These are phyloP conservation scores for Drosophila murphyi DNA, from an alignment of 1,140 invertebrate genomes.

Conservation along the genomic window DNA sequence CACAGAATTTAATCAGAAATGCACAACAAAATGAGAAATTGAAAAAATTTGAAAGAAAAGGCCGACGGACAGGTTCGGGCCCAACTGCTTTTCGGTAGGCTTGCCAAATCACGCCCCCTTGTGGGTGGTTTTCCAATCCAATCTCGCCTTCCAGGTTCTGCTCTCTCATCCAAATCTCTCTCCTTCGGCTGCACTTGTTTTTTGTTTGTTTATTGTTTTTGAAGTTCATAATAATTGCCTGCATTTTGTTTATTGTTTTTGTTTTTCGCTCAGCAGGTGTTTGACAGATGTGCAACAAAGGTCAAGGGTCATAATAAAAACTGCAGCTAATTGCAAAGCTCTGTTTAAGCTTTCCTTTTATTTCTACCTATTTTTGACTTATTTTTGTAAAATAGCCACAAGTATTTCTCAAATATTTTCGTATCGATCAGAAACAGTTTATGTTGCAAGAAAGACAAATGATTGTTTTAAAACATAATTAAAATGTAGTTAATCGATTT, in stretches of 20 bases:
- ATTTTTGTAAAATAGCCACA: too few species aligned
- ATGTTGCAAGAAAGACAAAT: too few species aligned
- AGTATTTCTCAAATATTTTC: too few species aligned
- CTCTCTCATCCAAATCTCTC: neutral
- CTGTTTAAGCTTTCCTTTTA: neutral
- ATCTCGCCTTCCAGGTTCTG: neutral
- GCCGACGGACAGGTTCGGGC: neutral
- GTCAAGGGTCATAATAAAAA: neutral
- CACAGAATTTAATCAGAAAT: conserved; percentile 23
- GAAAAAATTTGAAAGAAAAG: neutral
- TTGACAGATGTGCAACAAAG: neutral
- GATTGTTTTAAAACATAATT: too few species aligned
- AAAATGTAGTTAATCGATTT: too few species aligned
- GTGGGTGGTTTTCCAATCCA: conserved; percentile 1
- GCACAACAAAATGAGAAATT: conserved; percentile 1
- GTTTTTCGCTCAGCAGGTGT: neutral
- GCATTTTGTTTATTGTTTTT: neutral
- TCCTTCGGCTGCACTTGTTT: neutral
- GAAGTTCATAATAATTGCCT: neutral
- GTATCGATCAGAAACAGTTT: neutral
- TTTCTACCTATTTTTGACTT: too few species aligned
- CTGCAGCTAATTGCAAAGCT: neutral
- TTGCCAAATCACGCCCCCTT: conserved; percentile 3
- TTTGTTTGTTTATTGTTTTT: neutral
- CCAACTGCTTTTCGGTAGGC: conserved; percentile 7